Conservation (phyloP, 1,140 invertebrate species). For the Saccostrea cuccullata region DNA sequence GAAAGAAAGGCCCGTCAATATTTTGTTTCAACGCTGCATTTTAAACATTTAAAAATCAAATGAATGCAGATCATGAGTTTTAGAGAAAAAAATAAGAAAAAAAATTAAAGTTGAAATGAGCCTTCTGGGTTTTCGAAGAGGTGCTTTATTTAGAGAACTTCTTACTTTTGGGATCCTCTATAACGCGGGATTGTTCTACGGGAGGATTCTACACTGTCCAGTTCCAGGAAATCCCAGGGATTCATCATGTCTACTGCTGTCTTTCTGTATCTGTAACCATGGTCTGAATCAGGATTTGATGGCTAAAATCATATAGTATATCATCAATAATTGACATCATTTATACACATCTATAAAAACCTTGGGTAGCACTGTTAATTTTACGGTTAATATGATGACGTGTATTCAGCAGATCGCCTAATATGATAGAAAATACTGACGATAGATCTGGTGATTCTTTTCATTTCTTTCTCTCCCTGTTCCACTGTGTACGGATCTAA, state of each 20-base stretch:
- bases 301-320: not conserved
- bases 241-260: conserved; percentile 16
- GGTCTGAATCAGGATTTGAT: not conserved
- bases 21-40: not conserved
- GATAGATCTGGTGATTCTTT: conserved; percentile 14
- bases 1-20: not conserved
- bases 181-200: conserved; percentile 31
- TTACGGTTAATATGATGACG: no score
- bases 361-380: no score
- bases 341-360: no score
- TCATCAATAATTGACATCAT: no score
- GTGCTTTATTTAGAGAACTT: not conserved
- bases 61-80: no score
- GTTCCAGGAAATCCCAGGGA: conserved; percentile 32
- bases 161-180: conserved; percentile 17
- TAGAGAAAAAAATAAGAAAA: no score
- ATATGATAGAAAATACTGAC: not conserved
- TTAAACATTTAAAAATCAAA: no score
- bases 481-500: conserved; percentile 1
- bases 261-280: not conserved
- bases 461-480: conserved; percentile 24
- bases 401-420: not conserved
- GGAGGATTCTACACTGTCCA: conserved; percentile 37
- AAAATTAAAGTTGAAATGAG: no score
- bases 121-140: no score